Evolutionary conservation across 2,797 vertebrate genomes (phyloP), one percentile per base, ranked within the genome.

Genomic region (Anguilla megastoma): DNA sequence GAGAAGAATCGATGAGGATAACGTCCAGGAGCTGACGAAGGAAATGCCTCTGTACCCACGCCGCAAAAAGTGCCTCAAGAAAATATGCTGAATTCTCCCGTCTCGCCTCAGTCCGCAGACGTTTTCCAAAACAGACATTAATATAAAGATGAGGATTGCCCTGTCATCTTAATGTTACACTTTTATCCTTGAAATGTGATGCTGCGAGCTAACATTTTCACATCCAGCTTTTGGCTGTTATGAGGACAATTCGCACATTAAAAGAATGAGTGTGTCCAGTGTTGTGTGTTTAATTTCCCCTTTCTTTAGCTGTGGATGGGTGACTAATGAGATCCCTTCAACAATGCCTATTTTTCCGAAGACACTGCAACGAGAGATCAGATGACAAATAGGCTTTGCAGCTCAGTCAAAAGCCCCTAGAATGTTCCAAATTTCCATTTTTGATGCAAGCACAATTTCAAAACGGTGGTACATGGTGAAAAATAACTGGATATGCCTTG

Each of bases 141-240:
- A 85, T 88, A 76, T 88, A 50, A 58, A 85, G 87, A 85, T 58
- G 84, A 85, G 66, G 83, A 54, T 33, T 16, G 66, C 84, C 84
- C 83, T 88, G 50, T 56, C 82, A 54, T 56, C 27, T 84, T 12
- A 56, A 56, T 56, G 56, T 41, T 45, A 36, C 4, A 74, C 52
- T 85, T 71, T 54, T 60, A 54, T 45, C 52, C 52, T 84, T 84
- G 27, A 56, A 56, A 84, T 84, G 52, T 56, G 21, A 54, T 16
- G 52, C 82, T 16, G 52, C 82, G 0, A 84, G 82, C 50, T 84
- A 56, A 54, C 24, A n/a, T 30, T 54, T 84, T 56, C 52, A 84
- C 16, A 33, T 84, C 27, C 52, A 30, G n/a, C 54, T 84, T 27
- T 1, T n/a, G 27, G 30, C 79, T 82, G 79, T 82, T 82, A 84